Base-by-base conservation (phyloP, 2,888 invertebrate species). In the Sthenelais limicola region DNA sequence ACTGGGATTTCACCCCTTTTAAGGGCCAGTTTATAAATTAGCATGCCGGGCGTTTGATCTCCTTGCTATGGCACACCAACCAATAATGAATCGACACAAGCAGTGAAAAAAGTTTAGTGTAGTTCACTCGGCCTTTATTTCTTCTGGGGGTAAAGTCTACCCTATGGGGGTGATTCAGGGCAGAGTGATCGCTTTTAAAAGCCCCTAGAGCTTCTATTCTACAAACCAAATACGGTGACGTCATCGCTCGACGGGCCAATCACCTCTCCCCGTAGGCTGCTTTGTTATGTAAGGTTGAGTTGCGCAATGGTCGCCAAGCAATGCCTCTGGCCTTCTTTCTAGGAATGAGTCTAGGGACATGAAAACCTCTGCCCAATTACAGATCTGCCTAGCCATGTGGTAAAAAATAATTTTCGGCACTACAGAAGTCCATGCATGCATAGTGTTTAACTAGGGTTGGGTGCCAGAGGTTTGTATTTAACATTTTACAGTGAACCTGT, bases 11-110 rank as follows among this genome's bases (percentile, higher is more conserved):
- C 56, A 56, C 56, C 56, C 56, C 56, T 56, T 56, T 56, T 56
- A 56, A 56, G 56, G 56, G 56, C 56, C 56, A 56, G 56, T 56
- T 56, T 56, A 33, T 56, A 56, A 56, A 56, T 56, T 56, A 56
- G 56, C 56, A 56, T 56, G 32, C 28, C n/a, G 30, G 56, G 56
- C 30, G 56, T 56, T 56, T 56, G 56, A 56, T 56, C 56, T 56
- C 33, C 33, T 56, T 56, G 24, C 56, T 33, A 18, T 33, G 56
- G 56, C 56, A 56, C 56, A 15, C 15, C 30, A 56, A 33, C 56
- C 56, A 56, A 56, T 56, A 56, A 56, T 24, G 56, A 18, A 4
- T 32, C 32, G 56, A 32, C 56, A 32, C 56, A 56, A 56, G 56
- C 33, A 33, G 56, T 56, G 56, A 56, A 56, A 56, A 56, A 56